These are phyloP conservation scores for crab-eating macaque (Macaca fascicularis) DNA, from an alignment of 2,113 vertebrate species.

Conservation along the genomic window T2T-MFA8v1.1 NC_088387.1:119917001-119917500, in stretches of 20 bases:
- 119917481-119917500: not conserved
- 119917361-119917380: not conserved
- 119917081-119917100: fast-evolving
- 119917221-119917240: fast-evolving
- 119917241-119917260: fast-evolving
- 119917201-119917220: fast-evolving
- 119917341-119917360: no score
- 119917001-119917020: not conserved
- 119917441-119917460: not conserved
- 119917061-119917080: no score
- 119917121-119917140: fast-evolving
- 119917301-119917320: not conserved
- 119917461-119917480: slow-evolving; percentile 16
- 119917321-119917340: not conserved
- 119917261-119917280: no score
- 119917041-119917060: not conserved
- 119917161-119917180: fast-evolving
- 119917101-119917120: fast-evolving
- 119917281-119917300: fast-evolving
- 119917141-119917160: fast-evolving
- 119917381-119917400: not conserved
- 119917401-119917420: not conserved
- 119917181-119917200: not conserved
- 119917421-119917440: not conserved
- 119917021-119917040: not conserved